Evolutionary conservation across 2,888 invertebrate species (phyloP).

Genomic region (Cybosia mesomella): DNA sequence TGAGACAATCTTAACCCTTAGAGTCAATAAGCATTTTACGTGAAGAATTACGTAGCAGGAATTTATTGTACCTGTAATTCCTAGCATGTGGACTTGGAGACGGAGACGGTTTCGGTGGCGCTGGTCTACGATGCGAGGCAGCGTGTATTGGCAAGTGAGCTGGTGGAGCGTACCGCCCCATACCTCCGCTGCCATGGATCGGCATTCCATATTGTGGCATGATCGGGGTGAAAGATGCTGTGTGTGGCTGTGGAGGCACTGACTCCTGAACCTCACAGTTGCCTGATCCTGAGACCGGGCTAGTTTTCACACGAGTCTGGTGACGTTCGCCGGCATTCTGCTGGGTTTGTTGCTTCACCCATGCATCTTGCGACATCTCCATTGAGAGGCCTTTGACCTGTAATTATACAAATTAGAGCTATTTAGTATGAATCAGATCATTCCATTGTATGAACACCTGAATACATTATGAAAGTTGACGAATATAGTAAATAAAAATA

Average conservation of each 20-base stretch:
- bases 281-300: slow-evolving; percentile 80
- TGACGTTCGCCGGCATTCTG: slow-evolving; percentile 76
- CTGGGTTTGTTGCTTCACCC: slow-evolving; percentile 83
- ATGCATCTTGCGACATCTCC: slow-evolving; percentile 84
- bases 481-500: slow-evolving; percentile 21
- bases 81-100: slow-evolving; percentile 85
- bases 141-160: slow-evolving; percentile 88
- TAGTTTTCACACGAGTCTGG: slow-evolving; percentile 80
- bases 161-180: slow-evolving; percentile 84
- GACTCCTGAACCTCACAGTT: slow-evolving; percentile 88
- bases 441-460: slow-evolving; percentile 27
- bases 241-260: slow-evolving; percentile 75
- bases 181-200: slow-evolving; percentile 72
- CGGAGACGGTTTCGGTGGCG: slow-evolving; percentile 83
- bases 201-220: slow-evolving; percentile 78
- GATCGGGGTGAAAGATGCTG: slow-evolving; percentile 79
- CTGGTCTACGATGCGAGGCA: slow-evolving; percentile 77
- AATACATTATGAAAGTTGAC: slow-evolving; percentile 30
- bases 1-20: too few species aligned
- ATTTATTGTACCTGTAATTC: slow-evolving; percentile 81
- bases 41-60: neutral
- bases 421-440: slow-evolving; percentile 3
- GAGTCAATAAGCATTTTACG: too few species aligned
- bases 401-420: slow-evolving; percentile 45
- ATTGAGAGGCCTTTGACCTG: slow-evolving; percentile 84